phyloP scores from a whole-genome alignment of 2,113 vertebrate species.

The Erinaceus europaeus region DNA sequence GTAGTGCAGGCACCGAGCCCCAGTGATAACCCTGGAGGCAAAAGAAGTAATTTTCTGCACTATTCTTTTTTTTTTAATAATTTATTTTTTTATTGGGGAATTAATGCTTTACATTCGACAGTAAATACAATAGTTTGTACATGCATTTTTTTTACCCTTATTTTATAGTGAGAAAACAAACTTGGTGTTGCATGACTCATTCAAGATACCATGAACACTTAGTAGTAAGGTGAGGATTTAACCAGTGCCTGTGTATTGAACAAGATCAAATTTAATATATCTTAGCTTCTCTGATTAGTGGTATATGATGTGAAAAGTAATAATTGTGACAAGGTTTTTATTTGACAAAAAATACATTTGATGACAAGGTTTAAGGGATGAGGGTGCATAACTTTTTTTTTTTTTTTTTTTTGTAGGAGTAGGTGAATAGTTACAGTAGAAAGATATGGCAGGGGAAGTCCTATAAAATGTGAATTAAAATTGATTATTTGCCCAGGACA shows the following conservation, averaged over 20 bases:
- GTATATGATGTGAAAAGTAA: neutral
- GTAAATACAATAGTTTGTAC: no score
- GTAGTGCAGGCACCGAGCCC: no score
- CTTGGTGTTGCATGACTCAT: neutral
- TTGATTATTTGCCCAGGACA: neutral
- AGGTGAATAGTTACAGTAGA: neutral
- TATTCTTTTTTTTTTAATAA: no score
- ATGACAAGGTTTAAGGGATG: neutral
- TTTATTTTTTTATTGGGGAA: no score
- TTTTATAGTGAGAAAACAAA: slow-evolving; percentile 24
- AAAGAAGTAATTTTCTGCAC: no score
- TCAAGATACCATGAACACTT: neutral
- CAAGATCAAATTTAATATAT: no score
- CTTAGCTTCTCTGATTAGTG: neutral
- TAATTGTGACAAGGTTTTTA: slow-evolving; percentile 15
- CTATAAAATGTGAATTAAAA: neutral
- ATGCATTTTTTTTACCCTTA: slow-evolving; percentile 24
- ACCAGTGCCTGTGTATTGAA: no score
- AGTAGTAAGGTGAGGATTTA: neutral
- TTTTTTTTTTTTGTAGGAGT: neutral
- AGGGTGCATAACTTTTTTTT: neutral
- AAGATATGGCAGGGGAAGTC: neutral
- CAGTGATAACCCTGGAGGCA: no score
- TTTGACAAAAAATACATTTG: neutral
- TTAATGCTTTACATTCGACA: no score